Base-by-base conservation (phyloP, 1,140 invertebrate genomes). In the Pissodes strobi region DNA sequence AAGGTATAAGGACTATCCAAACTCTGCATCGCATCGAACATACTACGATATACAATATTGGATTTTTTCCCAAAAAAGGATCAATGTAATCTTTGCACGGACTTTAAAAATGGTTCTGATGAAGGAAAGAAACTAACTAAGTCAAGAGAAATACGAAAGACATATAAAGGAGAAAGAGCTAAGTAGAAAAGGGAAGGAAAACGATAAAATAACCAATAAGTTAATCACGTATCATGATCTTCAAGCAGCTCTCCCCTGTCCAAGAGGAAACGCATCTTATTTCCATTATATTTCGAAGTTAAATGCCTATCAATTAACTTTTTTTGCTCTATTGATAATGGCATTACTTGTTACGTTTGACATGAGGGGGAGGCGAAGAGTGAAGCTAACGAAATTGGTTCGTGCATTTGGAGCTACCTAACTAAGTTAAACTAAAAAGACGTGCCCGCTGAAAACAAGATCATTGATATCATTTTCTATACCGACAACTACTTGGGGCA, bases 11-110 rank as follows among this genome's bases (percentile, higher is more conserved):
- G n/a, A 34, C n/a, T n/a, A n/a, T n/a, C 6, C n/a, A 34, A n/a
- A 34, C 6, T 34, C 30, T n/a, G n/a, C 30, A 8, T 34, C 2
- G 2, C 2, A 46, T 9, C 43, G 2, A 5, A 2, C 43, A 15
- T 46, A 46, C 13, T 46, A 15, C 19, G 13, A 46, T 21, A 21
- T 46, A 2, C 19, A 46, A 46, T 21, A 3, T 46, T 34, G 30
- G 30, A 34, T 12, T 46, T 46, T 46, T 3, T 46, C 18, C 43
- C 43, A 12, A 46, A 46, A 46, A 46, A 46, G 18, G 13, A 46
- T 46, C 43, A 46, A 15, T 46, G 43, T 17, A 17, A 46, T 46
- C 43, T 46, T 5, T 46, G 43, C 18, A 2, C 18, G 2, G 2
- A 2, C 1, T 46, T 17, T 46, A 2, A 46, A 2, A 46, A 46